Evolutionary conservation across 2,888 invertebrate genomes (phyloP).

Genomic region (Merodon equestris): DNA sequence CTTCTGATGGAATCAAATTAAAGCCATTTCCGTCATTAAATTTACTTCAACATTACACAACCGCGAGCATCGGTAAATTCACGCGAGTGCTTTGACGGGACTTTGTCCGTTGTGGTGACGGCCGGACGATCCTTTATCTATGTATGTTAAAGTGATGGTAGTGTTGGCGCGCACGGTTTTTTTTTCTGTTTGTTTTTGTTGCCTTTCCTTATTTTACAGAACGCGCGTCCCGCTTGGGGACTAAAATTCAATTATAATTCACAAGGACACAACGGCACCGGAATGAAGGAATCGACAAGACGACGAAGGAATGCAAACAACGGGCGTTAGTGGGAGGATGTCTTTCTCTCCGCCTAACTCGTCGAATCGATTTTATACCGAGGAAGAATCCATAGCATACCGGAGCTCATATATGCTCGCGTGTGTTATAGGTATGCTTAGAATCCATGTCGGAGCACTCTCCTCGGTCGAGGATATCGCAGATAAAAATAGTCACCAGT

Average conservation of each 20-base stretch:
- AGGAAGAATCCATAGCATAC: slow-evolving; percentile 7
- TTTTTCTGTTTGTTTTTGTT: slow-evolving; percentile 17
- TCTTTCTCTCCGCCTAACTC: slow-evolving; percentile 33
- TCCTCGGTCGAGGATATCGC: background rate
- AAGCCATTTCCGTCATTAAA: slow-evolving; percentile 44
- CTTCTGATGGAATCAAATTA: slow-evolving; percentile 55
- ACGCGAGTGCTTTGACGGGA: too few species aligned
- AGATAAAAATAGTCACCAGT: slow-evolving; percentile 4
- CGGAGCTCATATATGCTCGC: background rate
- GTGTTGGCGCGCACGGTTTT: slow-evolving; percentile 23
- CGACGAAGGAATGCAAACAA: slow-evolving; percentile 15
- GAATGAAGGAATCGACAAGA: slow-evolving; percentile 1
- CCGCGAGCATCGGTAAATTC: background rate
- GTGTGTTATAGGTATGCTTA: too few species aligned
- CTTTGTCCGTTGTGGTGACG: too few species aligned
- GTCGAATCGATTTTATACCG: slow-evolving; percentile 60
- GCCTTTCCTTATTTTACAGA: background rate
- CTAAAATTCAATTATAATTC: slow-evolving; percentile 67
- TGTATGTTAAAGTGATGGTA: slow-evolving; percentile 9
- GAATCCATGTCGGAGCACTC: too few species aligned
- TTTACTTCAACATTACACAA: slow-evolving; percentile 25
- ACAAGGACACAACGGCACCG: slow-evolving; percentile 14
- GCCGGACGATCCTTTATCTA: too few species aligned
- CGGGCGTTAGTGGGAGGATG: background rate
- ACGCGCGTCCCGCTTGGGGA: slow-evolving; percentile 7